Conservation (phyloP, 2,888 invertebrate species). For the Chrysomela aeneicollis region DNA sequence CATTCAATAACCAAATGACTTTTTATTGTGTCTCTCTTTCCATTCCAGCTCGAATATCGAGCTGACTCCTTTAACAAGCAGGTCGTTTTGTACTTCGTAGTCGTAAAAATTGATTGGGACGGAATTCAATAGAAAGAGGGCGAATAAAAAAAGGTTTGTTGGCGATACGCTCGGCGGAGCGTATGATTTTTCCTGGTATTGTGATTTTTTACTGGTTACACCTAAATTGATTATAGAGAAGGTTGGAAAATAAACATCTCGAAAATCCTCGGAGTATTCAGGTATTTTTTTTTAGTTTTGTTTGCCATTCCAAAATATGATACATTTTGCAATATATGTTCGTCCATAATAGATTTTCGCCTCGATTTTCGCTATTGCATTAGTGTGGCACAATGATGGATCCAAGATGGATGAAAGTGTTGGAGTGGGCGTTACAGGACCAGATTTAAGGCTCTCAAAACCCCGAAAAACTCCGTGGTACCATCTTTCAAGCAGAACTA, state of each 20-base stretch:
- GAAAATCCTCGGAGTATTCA: not conserved
- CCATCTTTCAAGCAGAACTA: too few relatives aligned
- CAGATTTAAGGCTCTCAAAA: too few relatives aligned
- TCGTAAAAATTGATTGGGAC: slow-evolving; percentile 7
- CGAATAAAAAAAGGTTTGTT: slow-evolving; percentile 3
- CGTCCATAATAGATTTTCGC: too few relatives aligned
- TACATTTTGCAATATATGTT: too few relatives aligned
- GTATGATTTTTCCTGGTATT: slow-evolving; percentile 4
- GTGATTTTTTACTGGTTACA: not conserved
- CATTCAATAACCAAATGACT: slow-evolving; percentile 18
- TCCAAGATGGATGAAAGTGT: too few relatives aligned
- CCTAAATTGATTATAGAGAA: not conserved
- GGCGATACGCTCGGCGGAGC: not conserved
- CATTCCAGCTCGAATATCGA: slow-evolving; percentile 4
- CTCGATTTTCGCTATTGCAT: too few relatives aligned
- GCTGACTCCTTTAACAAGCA: slow-evolving; percentile 1
- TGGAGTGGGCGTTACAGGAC: too few relatives aligned
- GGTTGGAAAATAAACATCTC: not conserved
- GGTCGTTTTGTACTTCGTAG: slow-evolving; percentile 5
- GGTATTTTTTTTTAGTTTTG: too few relatives aligned
- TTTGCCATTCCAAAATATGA: too few relatives aligned
- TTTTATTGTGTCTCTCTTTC: slow-evolving; percentile 12
- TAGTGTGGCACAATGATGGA: too few relatives aligned
- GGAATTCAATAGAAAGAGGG: not conserved
- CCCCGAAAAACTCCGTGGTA: too few relatives aligned